Percentiles rank a stretch among this genome's conserved stretches.
These are phyloP conservation scores for Chrysina gloriosa DNA, from an alignment of 2,888 invertebrate species.

Conservation along the genomic window DNA sequence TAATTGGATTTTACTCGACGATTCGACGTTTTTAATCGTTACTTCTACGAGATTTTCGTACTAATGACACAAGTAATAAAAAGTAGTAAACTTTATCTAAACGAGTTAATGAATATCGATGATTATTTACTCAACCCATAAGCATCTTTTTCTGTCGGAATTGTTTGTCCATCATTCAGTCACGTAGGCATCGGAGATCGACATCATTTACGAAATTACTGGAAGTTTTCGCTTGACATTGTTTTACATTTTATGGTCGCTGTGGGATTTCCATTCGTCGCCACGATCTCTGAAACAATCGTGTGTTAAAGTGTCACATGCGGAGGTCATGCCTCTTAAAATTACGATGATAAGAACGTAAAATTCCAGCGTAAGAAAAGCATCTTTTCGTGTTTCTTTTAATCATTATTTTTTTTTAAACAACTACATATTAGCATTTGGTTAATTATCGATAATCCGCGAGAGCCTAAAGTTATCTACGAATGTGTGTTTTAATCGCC, in stretches of 20 bases:
- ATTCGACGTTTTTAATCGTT: too few species aligned
- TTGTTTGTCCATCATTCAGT: slow-evolving; percentile 11
- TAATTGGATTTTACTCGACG: too few species aligned
- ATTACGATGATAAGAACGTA: neutral
- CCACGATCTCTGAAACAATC: neutral
- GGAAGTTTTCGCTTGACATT: slow-evolving; percentile 36
- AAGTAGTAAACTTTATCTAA: too few species aligned
- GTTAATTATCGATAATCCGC: too few species aligned
- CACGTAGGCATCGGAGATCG: slow-evolving; percentile 17
- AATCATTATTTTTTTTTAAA: neutral
- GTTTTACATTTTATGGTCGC: slow-evolving; percentile 28
- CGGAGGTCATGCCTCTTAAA: slow-evolving; percentile 25
- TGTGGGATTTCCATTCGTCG: slow-evolving; percentile 12
- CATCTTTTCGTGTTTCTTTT: neutral
- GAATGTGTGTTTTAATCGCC: too few species aligned
- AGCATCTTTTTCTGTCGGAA: neutral
- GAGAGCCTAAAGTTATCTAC: too few species aligned
- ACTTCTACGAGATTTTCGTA: too few species aligned
- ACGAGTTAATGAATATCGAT: neutral
- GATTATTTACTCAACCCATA: neutral
- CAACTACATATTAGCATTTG: neutral
- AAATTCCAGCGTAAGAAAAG: neutral
- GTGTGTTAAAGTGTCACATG: neutral
- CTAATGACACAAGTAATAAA: too few species aligned
- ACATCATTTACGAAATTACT: slow-evolving; percentile 37